These are phyloP conservation scores for Lysiphlebus fabarum DNA, from an alignment of 1,140 invertebrate species.

Conservation along the genomic window DNA sequence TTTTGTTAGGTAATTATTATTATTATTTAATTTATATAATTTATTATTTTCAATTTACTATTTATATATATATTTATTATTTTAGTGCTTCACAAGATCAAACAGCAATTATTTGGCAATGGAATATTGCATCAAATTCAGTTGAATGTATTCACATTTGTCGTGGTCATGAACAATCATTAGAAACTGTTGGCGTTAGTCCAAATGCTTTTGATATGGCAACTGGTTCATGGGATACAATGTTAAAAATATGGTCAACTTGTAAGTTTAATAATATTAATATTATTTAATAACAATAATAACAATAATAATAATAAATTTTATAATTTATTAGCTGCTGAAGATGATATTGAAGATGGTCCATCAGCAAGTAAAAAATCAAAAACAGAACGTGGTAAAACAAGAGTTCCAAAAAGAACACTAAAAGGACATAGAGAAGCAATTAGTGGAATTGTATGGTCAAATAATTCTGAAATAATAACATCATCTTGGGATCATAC, in stretches of 20 bases:
- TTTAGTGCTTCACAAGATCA: slow-evolving; percentile 86
- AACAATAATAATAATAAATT: too few relatives aligned
- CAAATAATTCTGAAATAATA: slow-evolving; percentile 69
- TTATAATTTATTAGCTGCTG: slow-evolving; percentile 26
- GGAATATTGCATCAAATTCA: slow-evolving; percentile 73
- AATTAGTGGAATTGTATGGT: slow-evolving; percentile 82
- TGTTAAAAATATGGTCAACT: slow-evolving; percentile 75
- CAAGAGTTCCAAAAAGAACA: slow-evolving; percentile 71
- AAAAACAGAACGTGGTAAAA: slow-evolving; percentile 46
- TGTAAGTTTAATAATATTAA: too few relatives aligned
- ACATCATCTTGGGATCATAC: slow-evolving; percentile 96
- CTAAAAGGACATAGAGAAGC: slow-evolving; percentile 90
- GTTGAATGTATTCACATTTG: slow-evolving; percentile 79
- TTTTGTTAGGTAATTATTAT: slow-evolving; percentile 66
- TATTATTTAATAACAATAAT: too few relatives aligned
- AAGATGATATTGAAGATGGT: slow-evolving; percentile 47
- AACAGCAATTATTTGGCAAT: slow-evolving; percentile 86
- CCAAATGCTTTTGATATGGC: slow-evolving; percentile 67
- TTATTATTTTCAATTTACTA: slow-evolving; percentile 20
- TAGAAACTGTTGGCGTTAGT: slow-evolving; percentile 80
- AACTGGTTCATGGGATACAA: slow-evolving; percentile 90
- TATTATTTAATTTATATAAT: not conserved
- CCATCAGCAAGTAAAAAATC: slow-evolving; percentile 54
- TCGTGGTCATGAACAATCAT: slow-evolving; percentile 82
- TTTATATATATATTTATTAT: slow-evolving; percentile 18